A percentile compares a stretch with the other conserved stretches of the same genome.
These are phyloP conservation scores for Homarus americanus DNA, from an alignment of 1,140 invertebrate species.

Conservation along the genomic window DNA sequence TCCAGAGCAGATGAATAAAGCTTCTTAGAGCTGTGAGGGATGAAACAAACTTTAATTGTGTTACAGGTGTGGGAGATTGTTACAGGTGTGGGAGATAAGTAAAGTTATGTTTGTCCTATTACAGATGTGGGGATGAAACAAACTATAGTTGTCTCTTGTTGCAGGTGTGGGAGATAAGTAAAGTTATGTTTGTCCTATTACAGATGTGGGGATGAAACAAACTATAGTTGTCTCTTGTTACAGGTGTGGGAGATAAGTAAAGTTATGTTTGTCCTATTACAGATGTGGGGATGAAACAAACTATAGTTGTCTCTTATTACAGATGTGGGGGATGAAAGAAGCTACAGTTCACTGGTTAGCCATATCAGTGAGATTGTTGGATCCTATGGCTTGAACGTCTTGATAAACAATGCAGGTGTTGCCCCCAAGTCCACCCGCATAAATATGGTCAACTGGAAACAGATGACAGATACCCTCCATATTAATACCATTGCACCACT, in stretches of 20 bases:
- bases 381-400: conserved; percentile 86
- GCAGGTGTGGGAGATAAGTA: neutral
- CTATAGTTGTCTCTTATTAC: conserved; percentile 62
- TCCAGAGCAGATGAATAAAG: too few relatives aligned
- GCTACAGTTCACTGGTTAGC: conserved; percentile 51
- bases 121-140: neutral
- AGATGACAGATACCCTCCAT: conserved; percentile 85
- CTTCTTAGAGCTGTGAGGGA: too few relatives aligned
- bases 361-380: conserved; percentile 79
- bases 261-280: neutral
- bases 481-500: conserved; percentile 90
- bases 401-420: conserved; percentile 93
- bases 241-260: neutral
- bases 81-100: too few relatives aligned
- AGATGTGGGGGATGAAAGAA: conserved; percentile 77
- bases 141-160: neutral
- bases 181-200: neutral
- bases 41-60: too few relatives aligned
- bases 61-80: too few relatives aligned
- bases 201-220: neutral
- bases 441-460: conserved; percentile 84
- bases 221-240: neutral
- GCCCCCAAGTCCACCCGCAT: conserved; percentile 86
- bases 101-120: too few relatives aligned
- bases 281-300: neutral